These are phyloP conservation scores for Oncorhynchus kisutch DNA, from an alignment of 2,113 vertebrate genomes.

Conservation along the genomic window DNA sequence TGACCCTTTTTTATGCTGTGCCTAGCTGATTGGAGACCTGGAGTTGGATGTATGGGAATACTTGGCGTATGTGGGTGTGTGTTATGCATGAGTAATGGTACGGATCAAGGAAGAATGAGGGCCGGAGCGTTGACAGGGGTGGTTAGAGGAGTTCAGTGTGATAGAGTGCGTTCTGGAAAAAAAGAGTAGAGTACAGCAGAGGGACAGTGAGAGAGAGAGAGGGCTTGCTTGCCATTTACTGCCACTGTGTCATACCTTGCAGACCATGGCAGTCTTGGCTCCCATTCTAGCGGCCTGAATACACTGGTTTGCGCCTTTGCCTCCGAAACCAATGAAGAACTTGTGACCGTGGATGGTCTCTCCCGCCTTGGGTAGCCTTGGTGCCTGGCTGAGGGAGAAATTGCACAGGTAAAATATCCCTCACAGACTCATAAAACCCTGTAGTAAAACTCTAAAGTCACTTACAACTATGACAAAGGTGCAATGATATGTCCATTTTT, in stretches of 20 bases:
- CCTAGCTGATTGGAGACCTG: constrained; percentile 68
- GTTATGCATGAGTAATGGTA: constrained; percentile 65
- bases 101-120: constrained; percentile 70
- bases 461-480: too few species aligned
- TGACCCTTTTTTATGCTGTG: constrained; percentile 48
- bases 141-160: background rate
- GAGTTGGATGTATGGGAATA: constrained; percentile 69
- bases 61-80: constrained; percentile 62
- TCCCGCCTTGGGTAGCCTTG: constrained; percentile 87
- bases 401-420: constrained; percentile 19
- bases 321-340: constrained; percentile 95
- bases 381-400: constrained; percentile 78
- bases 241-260: constrained; percentile 81
- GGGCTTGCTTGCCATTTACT: background rate
- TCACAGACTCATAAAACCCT: too few species aligned
- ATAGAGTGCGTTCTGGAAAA: background rate
- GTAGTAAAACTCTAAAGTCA: too few species aligned
- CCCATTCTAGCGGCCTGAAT: constrained; percentile 91
- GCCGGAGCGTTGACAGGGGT: constrained; percentile 20
- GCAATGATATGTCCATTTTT: too few species aligned
- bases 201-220: too few species aligned
- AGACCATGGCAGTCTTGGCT: constrained; percentile 85
- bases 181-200: too few species aligned
- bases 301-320: constrained; percentile 98
- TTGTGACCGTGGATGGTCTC: constrained; percentile 93